These are phyloP conservation scores for Campylomormyrus numenius DNA, from an alignment of 2,113 vertebrate species.

Conservation along the genomic window DNA sequence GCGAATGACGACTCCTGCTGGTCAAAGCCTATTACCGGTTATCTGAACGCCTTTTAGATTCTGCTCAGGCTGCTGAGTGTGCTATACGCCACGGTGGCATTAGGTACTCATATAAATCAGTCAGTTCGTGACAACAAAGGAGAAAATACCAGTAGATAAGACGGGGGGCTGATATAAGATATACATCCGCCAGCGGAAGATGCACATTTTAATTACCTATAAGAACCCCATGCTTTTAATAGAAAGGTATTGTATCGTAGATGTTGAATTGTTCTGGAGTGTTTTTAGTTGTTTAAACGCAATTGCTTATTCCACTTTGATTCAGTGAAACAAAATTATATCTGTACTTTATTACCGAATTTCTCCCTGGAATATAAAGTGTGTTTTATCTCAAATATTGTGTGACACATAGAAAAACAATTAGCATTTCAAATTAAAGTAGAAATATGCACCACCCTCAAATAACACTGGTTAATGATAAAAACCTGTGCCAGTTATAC, in stretches of 20 bases:
- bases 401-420: neutral
- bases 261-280: neutral
- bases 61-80: neutral
- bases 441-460: neutral
- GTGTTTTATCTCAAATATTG: neutral
- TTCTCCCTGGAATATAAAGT: neutral
- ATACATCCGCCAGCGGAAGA: neutral
- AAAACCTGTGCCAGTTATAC: neutral
- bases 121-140: neutral
- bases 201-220: neutral
- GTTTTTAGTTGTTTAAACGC: neutral
- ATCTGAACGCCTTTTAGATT: neutral
- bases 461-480: neutral
- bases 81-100: neutral
- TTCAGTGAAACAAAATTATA: neutral
- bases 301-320: neutral
- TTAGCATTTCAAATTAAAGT: neutral
- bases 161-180: neutral
- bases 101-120: neutral
- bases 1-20: neutral
- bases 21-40: neutral
- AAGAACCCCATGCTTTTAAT: neutral
- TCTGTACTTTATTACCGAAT: neutral
- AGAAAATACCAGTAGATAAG: neutral
- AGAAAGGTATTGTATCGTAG: neutral